Percentiles rank a stretch among this genome's conserved stretches.
Evolutionary conservation across 2,888 invertebrate genomes (phyloP).

Genomic region (Acleris sparsana): DNA sequence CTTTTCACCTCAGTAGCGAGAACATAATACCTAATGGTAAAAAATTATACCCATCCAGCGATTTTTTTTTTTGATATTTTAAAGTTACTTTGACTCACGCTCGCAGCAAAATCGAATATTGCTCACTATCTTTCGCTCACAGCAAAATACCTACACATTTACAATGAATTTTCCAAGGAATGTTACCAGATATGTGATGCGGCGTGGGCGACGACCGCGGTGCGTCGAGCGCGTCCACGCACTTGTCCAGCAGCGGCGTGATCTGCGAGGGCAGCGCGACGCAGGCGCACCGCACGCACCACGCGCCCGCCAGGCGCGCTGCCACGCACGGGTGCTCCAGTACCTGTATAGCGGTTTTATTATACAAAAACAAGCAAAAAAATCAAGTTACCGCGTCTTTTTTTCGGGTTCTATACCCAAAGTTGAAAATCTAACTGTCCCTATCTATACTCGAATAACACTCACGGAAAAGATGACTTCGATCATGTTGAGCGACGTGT

Average conservation of each 20-base stretch:
- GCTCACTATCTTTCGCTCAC: too few relatives aligned
- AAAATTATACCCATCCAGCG: too few relatives aligned
- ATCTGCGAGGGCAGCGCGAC: slow-evolving; percentile 97
- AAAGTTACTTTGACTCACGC: too few relatives aligned
- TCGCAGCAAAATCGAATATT: too few relatives aligned
- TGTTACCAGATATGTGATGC: slow-evolving; percentile 89
- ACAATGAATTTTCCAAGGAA: not conserved
- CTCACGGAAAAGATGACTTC: slow-evolving; percentile 84
- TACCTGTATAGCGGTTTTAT: slow-evolving; percentile 83
- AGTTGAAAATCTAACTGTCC: too few relatives aligned
- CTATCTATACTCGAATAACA: not conserved
- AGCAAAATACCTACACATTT: too few relatives aligned
- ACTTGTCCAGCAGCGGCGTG: slow-evolving; percentile 95
- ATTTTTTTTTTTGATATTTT: too few relatives aligned
- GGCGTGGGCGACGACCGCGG: slow-evolving; percentile 90
- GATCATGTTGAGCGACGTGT: slow-evolving; percentile 90
- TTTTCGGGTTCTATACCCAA: too few relatives aligned
- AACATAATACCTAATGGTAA: too few relatives aligned
- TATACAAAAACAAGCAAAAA: not conserved
- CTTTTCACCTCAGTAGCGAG: too few relatives aligned
- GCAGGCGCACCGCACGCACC: slow-evolving; percentile 96
- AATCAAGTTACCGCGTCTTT: too few relatives aligned
- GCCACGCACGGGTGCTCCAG: slow-evolving; percentile 97
- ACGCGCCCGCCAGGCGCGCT: slow-evolving; percentile 96
- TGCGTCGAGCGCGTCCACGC: slow-evolving; percentile 94